Conservation (phyloP, 2,113 vertebrate genomes). For the Archilochus colubris region DNA sequence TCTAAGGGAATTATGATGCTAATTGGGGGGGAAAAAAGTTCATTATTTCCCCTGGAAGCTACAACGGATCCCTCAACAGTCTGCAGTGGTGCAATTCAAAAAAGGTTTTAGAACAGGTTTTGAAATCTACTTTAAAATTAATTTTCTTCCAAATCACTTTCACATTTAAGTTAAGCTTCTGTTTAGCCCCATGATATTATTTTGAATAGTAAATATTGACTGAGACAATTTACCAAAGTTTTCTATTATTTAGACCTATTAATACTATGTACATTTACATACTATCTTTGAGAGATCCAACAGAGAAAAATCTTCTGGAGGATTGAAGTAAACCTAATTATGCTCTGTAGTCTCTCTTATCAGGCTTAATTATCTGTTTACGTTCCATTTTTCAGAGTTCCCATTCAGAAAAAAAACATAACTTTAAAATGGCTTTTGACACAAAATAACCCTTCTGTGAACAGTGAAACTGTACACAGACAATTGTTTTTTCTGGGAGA, state of each 20-base stretch:
- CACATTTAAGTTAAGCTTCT: neutral
- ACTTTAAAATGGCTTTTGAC: neutral
- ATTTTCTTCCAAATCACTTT: neutral
- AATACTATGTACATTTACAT: neutral
- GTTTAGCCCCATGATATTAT: neutral
- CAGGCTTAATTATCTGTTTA: neutral
- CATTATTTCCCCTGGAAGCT: neutral
- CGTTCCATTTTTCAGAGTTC: neutral
- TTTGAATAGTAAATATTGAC: neutral
- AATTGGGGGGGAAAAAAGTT: neutral
- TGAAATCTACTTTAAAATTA: neutral
- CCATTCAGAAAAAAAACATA: neutral
- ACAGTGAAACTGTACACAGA: neutral
- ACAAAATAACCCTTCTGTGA: constrained; percentile 15
- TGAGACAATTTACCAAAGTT: neutral
- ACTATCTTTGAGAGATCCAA: neutral
- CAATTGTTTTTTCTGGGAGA: neutral
- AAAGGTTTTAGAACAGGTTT: neutral
- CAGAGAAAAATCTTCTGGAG: neutral
- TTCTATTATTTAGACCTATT: neutral
- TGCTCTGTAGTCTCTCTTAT: neutral
- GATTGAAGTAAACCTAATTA: neutral
- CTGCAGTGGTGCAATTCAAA: neutral
- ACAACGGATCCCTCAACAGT: neutral
- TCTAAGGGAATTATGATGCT: neutral